Base-by-base conservation (phyloP, 2,797 vertebrate genomes). In the Diceros bicornis region DNA sequence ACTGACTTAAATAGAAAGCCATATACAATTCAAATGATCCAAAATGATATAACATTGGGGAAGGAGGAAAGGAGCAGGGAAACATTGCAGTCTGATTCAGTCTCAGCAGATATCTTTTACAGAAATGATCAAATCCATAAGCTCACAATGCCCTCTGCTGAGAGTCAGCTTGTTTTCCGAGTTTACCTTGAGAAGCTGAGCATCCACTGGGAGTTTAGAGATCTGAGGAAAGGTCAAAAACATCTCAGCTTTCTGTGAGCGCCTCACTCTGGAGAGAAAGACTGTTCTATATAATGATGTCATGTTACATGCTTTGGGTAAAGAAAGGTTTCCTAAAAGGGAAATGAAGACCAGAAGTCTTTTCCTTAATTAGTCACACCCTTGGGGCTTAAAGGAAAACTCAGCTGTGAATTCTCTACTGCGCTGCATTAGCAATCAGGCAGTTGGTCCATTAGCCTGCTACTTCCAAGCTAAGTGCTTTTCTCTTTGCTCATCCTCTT, bases 1-100 rank as follows among this genome's bases (percentile, higher is more conserved):
- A 97, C 96, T 96, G 98, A 97, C 97, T 95, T 98, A 98, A 99
- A 98, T 99, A 98, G 98, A 98, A 99, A 98, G 55, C 97, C 93
- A 82, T 84, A 82, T 97, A 87, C 98, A 97, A 98, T 97, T 97
- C 98, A 97, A 82, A 98, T 98, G 96, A 96, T 95, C 97, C 95
- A 29, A 97, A 97, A 98, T 98, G 97, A 86, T 47, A 16, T 16
- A 98, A 97, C 91, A 79, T 6, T 55, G 87, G 57, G 78, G 88
- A 88, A 94, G 97, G 92, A 89, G 93, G 96, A 62, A 90, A 94
- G 77, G 74, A 82, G 47, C 4, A 2, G 69, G 83, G 57, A 92
- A 62, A 44, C 85, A 27, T 50, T 61, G 83, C 91, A 27, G 32
- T 71, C 64, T 64, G 61, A 93, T 94, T 95, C 68, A 90, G 68